Evolutionary conservation across 2,888 invertebrate genomes (phyloP), one percentile per base, ranked within the genome.

Genomic region (Pachydiplax longipennis): DNA sequence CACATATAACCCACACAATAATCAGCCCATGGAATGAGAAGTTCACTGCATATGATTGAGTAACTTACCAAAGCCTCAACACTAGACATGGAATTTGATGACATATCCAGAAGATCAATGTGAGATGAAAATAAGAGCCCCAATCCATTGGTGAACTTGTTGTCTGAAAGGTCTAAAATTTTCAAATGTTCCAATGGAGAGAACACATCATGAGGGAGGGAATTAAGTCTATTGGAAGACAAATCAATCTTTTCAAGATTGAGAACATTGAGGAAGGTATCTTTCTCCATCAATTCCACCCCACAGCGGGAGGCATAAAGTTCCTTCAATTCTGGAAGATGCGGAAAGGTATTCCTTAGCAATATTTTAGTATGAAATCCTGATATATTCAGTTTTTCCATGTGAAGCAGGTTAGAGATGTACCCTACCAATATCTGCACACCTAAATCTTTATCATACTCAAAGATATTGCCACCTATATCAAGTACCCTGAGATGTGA

Each of bases 101-200:
- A 87, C 13, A 87, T 12, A 40, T 87, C 61, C 61, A 87, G 22
- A 37, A 25, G 22, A 10, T 87, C 58, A 40, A 87, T 87, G 4
- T 61, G 18, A 6, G 22, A 61, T 58, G 18, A 61, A 8, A 87
- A 87, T 6, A 65, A 13, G 4, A 87, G 61, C 5, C 61, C 87
- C 37, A 35, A 53, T 12, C 87, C 87, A 1, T 61, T 12, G 13
- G 37, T 90, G n/a, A 91, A 53, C 73, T 80, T 90, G 44, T 91
- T 91, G 18, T 40, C 81, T 18, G 91, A 91, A 15, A 91, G 73
- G 31, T 91, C 91, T 6, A 91, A 53, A 1, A n/a, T 53, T 13
- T 90, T 37, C 13, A 91, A 53, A 37, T 80, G 35, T n/a, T 44
- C 4, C 31, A 90, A 61, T 13, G n/a, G 25, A 31, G 37, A 58